Base-by-base conservation (phyloP, 2,113 vertebrate species). In the Hiodon tergisus region DNA sequence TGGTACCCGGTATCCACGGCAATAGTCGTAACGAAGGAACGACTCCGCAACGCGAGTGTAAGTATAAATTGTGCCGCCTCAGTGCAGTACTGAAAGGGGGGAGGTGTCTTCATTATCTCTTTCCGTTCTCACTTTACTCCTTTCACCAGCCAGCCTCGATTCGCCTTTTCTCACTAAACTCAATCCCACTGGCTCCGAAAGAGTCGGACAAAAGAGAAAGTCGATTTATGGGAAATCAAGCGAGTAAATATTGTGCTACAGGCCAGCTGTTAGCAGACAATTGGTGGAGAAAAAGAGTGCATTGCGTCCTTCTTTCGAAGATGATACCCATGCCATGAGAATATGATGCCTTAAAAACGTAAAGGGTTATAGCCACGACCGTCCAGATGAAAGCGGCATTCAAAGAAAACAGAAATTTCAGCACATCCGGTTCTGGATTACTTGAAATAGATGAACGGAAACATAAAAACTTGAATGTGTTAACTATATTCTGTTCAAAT, bases 131-230 rank as follows among this genome's bases (percentile, higher is more conserved):
- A 59, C 67, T 60, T 58, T 46, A 48, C 5, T 58, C 65, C 53
- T 58, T 67, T 57, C 50, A 48, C 17, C 57, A 47, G 46, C 58
- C 67, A 59, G 68, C 71, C 69, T 60, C 59, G 54, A 67, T 67
- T 71, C 52, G 59, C 48, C 17, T 71, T 65, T 63, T 48, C 71
- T 57, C 65, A 3, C 14, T 59, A n/a, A 66, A 31, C 31, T 5
- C 61, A 31, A 67, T 74, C 54, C 72, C 77, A 65, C 72, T 31
- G 73, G 48, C 77, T 11, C 59, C 71, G 72, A 46, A 31, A 53
- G 72, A 71, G 58, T 46, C 60, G 67, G 74, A 78, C 77, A 78
- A 78, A 78, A 71, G 48, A 31, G 6, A 9, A 3, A 57, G 69
- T 53, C n/a, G 14, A 77, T 69, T 51, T 52, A 65, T 48, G 31